Base-by-base conservation (phyloP, 2,797 vertebrate genomes). In the Euthynnus affinis region DNA sequence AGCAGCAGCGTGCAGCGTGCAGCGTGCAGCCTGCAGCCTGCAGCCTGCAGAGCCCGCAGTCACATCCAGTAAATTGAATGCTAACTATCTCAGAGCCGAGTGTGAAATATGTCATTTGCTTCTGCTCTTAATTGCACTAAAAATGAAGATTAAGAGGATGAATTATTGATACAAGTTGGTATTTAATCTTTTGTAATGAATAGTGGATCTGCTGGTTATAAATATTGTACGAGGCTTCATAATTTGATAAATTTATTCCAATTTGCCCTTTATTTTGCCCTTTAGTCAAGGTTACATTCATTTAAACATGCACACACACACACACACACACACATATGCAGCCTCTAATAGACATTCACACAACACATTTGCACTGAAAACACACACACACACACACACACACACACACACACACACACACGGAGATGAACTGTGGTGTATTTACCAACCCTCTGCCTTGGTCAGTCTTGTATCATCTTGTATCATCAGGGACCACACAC, bases 161-260 rank as follows among this genome's bases (percentile, higher is more conserved):
- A 91, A 92, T 90, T 90, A 92, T 92, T 92, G 88, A 92, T 88
- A 79, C 83, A 60, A 86, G 89, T 86, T 83, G 85, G 85, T 89
- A 80, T 88, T 91, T 92, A 90, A 93, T 92, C 86, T 91, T 81
- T 84, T 72, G 80, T 90, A 88, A 91, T 88, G 87, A 90, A 91
- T 69, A 53, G 73, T 80, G 84, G 71, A 87, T 84, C 74, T 10
- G 53, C 82, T 65, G 75, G 56, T 91, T 87, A 91, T 92, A 86
- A 91, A 91, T 91, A 88, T 89, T 89, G 77, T 63, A 92, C 65
- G 71, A 87, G 79, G 75, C 37, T 79, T 89, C 61, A 74, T 91
- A 79, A 85, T 89, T 78, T 92, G 82, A 90, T 90, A 68, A 57
- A 91, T 91, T 85, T 88, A 90, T 90, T 90, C 82, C 83, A 84